These are phyloP conservation scores for Steromphala cineraria DNA, from an alignment of 2,888 invertebrate genomes.

Conservation along the genomic window DNA sequence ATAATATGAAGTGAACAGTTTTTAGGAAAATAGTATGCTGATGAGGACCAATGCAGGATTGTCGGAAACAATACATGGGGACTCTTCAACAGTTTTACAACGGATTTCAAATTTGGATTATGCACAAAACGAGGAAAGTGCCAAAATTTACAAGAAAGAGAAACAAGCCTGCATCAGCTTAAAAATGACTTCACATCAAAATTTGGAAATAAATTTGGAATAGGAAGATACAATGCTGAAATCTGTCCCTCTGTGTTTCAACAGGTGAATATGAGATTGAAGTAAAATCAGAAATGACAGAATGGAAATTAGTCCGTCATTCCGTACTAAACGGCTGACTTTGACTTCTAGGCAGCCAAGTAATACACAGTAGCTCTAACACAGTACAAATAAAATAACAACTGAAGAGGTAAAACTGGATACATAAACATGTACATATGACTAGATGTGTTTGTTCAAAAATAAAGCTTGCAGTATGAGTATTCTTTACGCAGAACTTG, in stretches of 20 bases:
- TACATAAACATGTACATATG: slow-evolving; percentile 59
- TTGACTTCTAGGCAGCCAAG: slow-evolving; percentile 3
- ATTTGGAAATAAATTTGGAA: neutral
- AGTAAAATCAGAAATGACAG: neutral
- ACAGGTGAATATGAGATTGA: neutral
- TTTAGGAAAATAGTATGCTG: neutral
- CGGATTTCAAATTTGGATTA: slow-evolving; percentile 15
- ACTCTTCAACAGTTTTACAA: slow-evolving; percentile 19
- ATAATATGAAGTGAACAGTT: slow-evolving; percentile 20
- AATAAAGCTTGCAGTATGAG: slow-evolving; percentile 67
- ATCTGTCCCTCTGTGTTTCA: slow-evolving; percentile 1
- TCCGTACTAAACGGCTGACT: neutral
- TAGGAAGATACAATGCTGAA: neutral
- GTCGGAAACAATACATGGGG: neutral
- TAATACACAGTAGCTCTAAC: slow-evolving; percentile 15
- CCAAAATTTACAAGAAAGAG: neutral
- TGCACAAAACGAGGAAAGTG: neutral
- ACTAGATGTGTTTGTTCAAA: slow-evolving; percentile 68
- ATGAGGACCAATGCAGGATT: slow-evolving; percentile 5
- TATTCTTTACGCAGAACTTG: slow-evolving; percentile 45
- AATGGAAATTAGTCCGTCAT: neutral
- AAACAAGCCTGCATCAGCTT: neutral
- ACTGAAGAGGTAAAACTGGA: slow-evolving; percentile 55
- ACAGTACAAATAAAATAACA: slow-evolving; percentile 35
- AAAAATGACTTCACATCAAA: neutral